A percentile compares a stretch with the other conserved stretches of the same genome.
Evolutionary conservation across 2,888 invertebrate species (phyloP).

Genomic region (Melieria omissa): DNA sequence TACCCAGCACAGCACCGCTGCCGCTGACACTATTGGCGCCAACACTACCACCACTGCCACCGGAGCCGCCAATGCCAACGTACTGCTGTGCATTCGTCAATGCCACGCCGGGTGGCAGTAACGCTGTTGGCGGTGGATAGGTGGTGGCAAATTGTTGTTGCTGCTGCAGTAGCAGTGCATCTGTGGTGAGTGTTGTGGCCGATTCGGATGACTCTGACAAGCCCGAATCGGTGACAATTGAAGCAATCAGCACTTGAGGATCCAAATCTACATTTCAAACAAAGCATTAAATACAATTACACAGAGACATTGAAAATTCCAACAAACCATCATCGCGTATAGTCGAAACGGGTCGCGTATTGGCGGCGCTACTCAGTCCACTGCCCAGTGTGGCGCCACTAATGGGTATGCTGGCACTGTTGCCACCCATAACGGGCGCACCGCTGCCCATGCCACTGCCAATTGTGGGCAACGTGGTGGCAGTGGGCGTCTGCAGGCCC

Average conservation of each 20-base stretch:
- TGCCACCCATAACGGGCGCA: conserved; percentile 43
- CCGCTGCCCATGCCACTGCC: conserved; percentile 53
- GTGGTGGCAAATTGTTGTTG: conserved; percentile 32
- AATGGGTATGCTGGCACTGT: conserved; percentile 49
- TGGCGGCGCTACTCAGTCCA: conserved; percentile 33
- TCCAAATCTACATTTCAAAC: conserved; percentile 43
- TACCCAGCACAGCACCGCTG: conserved; percentile 36
- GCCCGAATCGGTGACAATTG: conserved; percentile 66
- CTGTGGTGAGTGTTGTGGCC: conserved; percentile 56
- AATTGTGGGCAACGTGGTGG: conserved; percentile 53
- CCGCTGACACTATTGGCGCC: conserved; percentile 37
- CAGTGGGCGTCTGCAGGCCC: conserved; percentile 62
- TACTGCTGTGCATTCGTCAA: conserved; percentile 49
- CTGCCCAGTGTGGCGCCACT: conserved; percentile 47
- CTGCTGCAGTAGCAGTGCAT: conserved; percentile 50
- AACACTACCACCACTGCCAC: conserved; percentile 52
- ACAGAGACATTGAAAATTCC: background rate
- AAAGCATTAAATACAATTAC: background rate
- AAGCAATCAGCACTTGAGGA: conserved; percentile 57
- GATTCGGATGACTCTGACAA: conserved; percentile 66
- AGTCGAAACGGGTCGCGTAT: conserved; percentile 62
- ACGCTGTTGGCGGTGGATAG: conserved; percentile 22
- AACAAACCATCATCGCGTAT: conserved; percentile 69
- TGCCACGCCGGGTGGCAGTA: conserved; percentile 39
- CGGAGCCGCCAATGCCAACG: conserved; percentile 52